Conservation (phyloP, 2,888 invertebrate genomes). For the Microdon myrmicae region DNA sequence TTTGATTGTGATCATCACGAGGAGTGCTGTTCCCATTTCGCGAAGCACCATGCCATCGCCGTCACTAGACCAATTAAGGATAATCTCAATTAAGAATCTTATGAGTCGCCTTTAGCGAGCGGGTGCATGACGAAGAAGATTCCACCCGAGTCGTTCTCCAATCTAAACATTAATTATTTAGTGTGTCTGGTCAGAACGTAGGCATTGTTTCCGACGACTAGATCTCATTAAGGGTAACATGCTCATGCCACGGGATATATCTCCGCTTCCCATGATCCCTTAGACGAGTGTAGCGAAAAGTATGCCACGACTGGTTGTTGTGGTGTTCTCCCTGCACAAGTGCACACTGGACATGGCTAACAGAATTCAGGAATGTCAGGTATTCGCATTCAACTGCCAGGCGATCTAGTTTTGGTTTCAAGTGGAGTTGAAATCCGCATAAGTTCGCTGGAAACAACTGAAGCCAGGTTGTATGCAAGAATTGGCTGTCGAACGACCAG, state of each 20-base stretch:
- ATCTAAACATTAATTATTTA: slow-evolving; percentile 48
- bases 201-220: slow-evolving; percentile 26
- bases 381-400: slow-evolving; percentile 24
- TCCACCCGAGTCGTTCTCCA: slow-evolving; percentile 17
- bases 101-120: too few relatives aligned
- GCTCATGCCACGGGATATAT: slow-evolving; percentile 34
- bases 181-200: slow-evolving; percentile 25
- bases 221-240: slow-evolving; percentile 37
- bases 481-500: slow-evolving; percentile 19
- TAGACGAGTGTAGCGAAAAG: slow-evolving; percentile 25
- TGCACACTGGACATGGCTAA: slow-evolving; percentile 15
- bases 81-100: slow-evolving; percentile 52
- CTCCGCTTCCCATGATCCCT: slow-evolving; percentile 36
- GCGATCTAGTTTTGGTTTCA: slow-evolving; percentile 10
- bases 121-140: slow-evolving; percentile 50
- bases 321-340: slow-evolving; percentile 29
- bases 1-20: slow-evolving; percentile 52
- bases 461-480: slow-evolving; percentile 16
- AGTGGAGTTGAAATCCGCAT: slow-evolving; percentile 12
- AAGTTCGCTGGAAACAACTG: slow-evolving; percentile 29
- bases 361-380: slow-evolving; percentile 24
- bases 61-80: slow-evolving; percentile 50
- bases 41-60: slow-evolving; percentile 39
- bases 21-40: slow-evolving; percentile 49
- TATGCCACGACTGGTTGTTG: slow-evolving; percentile 27